Evolutionary conservation across 2,888 invertebrate genomes (phyloP), one percentile per base, ranked within the genome.

Genomic region (Eupithecia dodoneata): DNA sequence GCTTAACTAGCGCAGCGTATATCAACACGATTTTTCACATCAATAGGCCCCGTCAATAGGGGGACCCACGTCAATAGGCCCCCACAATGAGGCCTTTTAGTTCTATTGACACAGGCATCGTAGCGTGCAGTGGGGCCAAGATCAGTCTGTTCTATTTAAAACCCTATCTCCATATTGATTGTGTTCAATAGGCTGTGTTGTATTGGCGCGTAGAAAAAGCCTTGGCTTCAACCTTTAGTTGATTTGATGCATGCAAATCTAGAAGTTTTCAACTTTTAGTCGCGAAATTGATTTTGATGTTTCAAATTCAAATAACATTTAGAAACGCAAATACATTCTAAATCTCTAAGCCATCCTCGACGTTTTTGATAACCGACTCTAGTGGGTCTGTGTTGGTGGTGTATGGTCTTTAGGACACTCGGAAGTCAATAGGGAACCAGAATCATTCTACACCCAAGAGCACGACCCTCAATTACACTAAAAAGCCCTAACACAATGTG

Each of bases 81-180:
- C 45, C 67, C 18, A 45, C 67, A 30, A 69, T 66, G 65, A 42
- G 18, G 45, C 10, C 67, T 13, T 1, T 69, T 69, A 18, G 42
- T 75, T 55, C 55, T 49, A 52, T 65, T 73, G 59, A 47, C 72
- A 65, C 65, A 63, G 47, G 52, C 73, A 63, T 42, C 18, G 69
- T 45, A 74, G 76, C 71, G 63, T 44, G 45, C 13, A 47, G 13
- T 65, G 9, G 30, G 65, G 49, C 47, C 70, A 49, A 72, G 67
- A 59, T 74, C 41, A 49, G 52, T 45, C 42, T 13, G 15, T 18
- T 47, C 72, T 73, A 45, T 73, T 71, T 73, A 30, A 44, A 44
- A 65, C 65, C 47, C 45, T 65, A 65, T 45, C 47, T 15, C 52
- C n/a, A 18, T 12, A 70, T 70, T 70, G 70, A 70, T 70, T 66